Conservation (phyloP, 2,797 vertebrate genomes). For the Brotula barbata region DNA sequence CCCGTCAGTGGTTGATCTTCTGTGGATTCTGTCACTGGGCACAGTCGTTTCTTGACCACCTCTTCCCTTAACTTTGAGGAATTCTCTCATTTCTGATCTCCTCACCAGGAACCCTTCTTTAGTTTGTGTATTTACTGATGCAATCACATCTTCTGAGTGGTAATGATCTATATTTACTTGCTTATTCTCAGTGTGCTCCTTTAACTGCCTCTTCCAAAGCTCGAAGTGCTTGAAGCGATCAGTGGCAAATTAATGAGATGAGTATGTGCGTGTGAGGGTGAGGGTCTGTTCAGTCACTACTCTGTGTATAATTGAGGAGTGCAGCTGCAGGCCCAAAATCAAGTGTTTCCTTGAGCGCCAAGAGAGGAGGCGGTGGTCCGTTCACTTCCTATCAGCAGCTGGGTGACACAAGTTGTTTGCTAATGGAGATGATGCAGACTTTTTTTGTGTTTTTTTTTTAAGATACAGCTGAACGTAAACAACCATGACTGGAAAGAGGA, state of each 20-base stretch:
- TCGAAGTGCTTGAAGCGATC: conserved; percentile 32
- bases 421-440: conserved; percentile 16
- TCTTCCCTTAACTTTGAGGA: conserved; percentile 24
- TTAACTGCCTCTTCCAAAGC: conserved; percentile 36
- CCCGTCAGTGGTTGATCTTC: conserved; percentile 11
- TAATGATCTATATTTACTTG: conserved; percentile 33
- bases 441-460: no score
- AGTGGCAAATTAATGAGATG: conserved; percentile 50
- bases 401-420: conserved; percentile 27
- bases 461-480: neutral
- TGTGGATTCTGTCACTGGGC: conserved; percentile 11
- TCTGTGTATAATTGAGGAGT: conserved; percentile 15
- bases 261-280: conserved; percentile 5
- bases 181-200: conserved; percentile 24
- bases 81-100: conserved; percentile 6
- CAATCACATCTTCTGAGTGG: conserved; percentile 29
- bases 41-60: neutral
- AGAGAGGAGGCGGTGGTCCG: conserved; percentile 20
- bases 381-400: conserved; percentile 51
- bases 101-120: conserved; percentile 11
- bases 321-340: conserved; percentile 65
- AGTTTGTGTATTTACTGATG: conserved; percentile 36
- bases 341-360: conserved; percentile 50
- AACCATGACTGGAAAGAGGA: neutral
- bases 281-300: conserved; percentile 11